Evolutionary conservation across 1,140 invertebrate genomes (phyloP), one percentile per base, ranked within the genome.

Genomic region (Caerostris darwini): DNA sequence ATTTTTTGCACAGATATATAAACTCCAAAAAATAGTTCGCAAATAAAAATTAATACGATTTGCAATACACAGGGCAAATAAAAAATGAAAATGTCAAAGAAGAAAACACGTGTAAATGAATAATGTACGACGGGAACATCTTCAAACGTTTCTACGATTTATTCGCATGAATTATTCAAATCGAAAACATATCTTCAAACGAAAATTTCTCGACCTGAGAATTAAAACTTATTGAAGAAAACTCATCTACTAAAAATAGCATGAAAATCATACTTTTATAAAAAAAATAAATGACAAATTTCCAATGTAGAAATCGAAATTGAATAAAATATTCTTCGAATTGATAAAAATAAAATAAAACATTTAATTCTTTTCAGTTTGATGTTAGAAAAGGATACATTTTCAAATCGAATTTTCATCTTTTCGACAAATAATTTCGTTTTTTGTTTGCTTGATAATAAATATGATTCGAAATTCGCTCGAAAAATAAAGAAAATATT

Each of bases 111-210:
- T 34, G 34, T 34, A 34, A 34, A 34, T 34, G 34, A 34, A 34
- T 34, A 34, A 34, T 34, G 34, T 50, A 77, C 71, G 53, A 77
- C 34, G 50, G 34, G 71, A 12, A 50, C 10, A 12, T 77, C 71
- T 50, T 77, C 71, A 77, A 77, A 77, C 71, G 34, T 10, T 64
- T 53, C 53, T 5, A 3, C 34, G 71, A 77, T 50, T 77, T 77
- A 50, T 17, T 5, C 53, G 71, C 71, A 77, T 77, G 34, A 77
- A 77, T 77, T 77, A 77, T 77, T 77, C 71, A 77, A 53, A 77
- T 50, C 5, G 7, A 34, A 53, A 53, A 4, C 19, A 19, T 50
- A 50, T 50, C 71, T 53, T 77, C 34, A 77, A 77, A 77, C 34
- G 34, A 12, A 10, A 50, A 10, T 77, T 77, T 8, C 6, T 10